Conservation (phyloP, 1,140 invertebrate genomes). For the Drosophila ohnishii region DNA sequence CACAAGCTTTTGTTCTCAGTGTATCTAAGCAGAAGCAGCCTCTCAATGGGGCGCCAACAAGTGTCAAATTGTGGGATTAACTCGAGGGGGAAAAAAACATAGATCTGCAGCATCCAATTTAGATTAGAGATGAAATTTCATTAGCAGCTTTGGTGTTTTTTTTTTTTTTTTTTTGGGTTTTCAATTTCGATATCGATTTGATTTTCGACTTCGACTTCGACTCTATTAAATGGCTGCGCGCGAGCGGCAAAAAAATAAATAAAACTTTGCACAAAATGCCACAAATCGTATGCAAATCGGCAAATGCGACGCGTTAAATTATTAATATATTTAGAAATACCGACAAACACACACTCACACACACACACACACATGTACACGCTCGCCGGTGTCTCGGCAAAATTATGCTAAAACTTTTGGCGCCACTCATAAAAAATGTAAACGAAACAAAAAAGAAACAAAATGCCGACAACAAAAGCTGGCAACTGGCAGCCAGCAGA, state of each 20-base stretch:
- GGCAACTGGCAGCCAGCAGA: constrained; percentile 8
- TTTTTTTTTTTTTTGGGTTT: neutral
- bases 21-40: constrained; percentile 9
- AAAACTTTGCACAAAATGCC: constrained; percentile 43
- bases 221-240: constrained; percentile 60
- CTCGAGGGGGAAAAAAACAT: neutral
- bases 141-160: constrained; percentile 33
- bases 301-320: constrained; percentile 67
- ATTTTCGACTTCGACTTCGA: constrained; percentile 15
- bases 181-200: constrained; percentile 20
- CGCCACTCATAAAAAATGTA: constrained; percentile 75
- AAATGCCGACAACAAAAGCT: constrained; percentile 34
- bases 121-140: constrained; percentile 54
- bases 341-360: constrained; percentile 27
- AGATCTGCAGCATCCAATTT: constrained; percentile 36
- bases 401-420: constrained; percentile 78
- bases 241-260: constrained; percentile 25
- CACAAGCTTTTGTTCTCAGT: neutral
- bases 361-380: constrained; percentile 1
- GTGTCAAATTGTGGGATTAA: constrained; percentile 59
- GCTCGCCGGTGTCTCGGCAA: constrained; percentile 13
- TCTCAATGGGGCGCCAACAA: constrained; percentile 65
- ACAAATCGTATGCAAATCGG: constrained; percentile 69
- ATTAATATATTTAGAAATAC: constrained; percentile 79
- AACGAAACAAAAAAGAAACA: constrained; percentile 39